phyloP scores from a whole-genome alignment of 2,888 invertebrate genomes.

The Seira ritae region DNA sequence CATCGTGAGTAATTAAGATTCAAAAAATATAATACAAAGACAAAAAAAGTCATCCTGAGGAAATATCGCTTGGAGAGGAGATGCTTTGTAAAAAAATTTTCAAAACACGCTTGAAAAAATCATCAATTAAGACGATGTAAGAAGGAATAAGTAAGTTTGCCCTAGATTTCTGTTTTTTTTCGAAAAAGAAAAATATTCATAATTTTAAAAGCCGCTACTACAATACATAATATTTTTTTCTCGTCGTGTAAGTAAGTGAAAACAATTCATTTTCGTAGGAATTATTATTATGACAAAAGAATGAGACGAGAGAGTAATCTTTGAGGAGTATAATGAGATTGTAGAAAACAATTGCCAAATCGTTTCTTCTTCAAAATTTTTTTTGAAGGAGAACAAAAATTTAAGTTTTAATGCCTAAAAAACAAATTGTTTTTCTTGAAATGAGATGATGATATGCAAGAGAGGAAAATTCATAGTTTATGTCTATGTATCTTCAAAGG shows the following conservation, averaged over 20 bases:
- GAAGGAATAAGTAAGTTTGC: background rate
- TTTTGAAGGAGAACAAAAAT: background rate
- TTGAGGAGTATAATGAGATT: slow-evolving; percentile 29
- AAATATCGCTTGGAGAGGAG: background rate
- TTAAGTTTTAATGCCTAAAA: slow-evolving; percentile 1
- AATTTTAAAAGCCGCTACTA: background rate
- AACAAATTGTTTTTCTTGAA: slow-evolving; percentile 15
- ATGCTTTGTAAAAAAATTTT: background rate
- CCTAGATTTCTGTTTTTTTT: background rate
- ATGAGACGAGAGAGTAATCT: slow-evolving; percentile 1
- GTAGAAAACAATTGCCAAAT: slow-evolving; percentile 30
- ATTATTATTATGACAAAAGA: background rate
- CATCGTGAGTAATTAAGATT: slow-evolving; percentile 63
- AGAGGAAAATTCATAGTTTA: background rate
- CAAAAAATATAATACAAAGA: background rate
- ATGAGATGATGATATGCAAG: background rate
- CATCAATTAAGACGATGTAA: background rate
- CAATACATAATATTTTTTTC: background rate
- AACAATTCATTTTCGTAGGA: background rate
- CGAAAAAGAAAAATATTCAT: background rate
- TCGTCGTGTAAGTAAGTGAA: background rate
- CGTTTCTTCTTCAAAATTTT: background rate
- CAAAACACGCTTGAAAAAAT: too few species aligned
- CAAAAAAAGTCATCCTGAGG: background rate
- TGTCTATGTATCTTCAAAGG: background rate